Evolutionary conservation across 2,113 vertebrate species (phyloP), one percentile per base, ranked within the genome.

Genomic region (Panurus biarmicus): DNA sequence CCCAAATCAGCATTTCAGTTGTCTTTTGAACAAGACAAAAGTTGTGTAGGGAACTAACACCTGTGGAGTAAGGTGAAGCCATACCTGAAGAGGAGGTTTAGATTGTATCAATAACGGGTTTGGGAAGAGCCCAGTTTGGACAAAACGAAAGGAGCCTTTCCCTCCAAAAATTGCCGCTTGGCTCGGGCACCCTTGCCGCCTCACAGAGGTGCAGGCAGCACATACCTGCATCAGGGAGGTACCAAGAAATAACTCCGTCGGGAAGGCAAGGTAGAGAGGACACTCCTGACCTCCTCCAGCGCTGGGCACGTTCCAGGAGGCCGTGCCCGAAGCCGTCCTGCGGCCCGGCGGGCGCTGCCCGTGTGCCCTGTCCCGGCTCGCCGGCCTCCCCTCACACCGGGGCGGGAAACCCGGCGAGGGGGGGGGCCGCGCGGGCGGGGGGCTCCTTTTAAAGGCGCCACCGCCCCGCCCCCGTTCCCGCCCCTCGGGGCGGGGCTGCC

Each of bases 401-500:
- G 9, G 4, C 2, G 4, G 7, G 14, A 23, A 9, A 6, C 9
- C 6, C 3, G 4, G 3, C 5, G 6, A 14, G 13, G 48, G 25
- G 17, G 4, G 1, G 6, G 2, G 35, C 14, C 5, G 0, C 3
- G 1, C 6, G 14, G 1, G 7, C 8, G 1, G 7, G 11, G 31
- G 14, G 6, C 38, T 16, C 38, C 0, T 25, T 70, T 48, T 64
- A 71, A 14, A 31, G 13, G 17, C 4, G 44, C 10, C 15, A 9
- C 18, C 13, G 35, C 29, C 19, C 53, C 53, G 10, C 51, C 51
- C 28, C 28, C 5, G 35, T 24, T 42, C 24, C 70, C 71, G 9
- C 61, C 83, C 33, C 72, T 42, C 42, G 4, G 62, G 83, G 72
- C 72, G 74, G 85, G 9, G n/a, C 45, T 56, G 79, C 76, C 69